Evolutionary conservation across 2,113 vertebrate genomes (phyloP).

Genomic region (Tringa solitaria): DNA sequence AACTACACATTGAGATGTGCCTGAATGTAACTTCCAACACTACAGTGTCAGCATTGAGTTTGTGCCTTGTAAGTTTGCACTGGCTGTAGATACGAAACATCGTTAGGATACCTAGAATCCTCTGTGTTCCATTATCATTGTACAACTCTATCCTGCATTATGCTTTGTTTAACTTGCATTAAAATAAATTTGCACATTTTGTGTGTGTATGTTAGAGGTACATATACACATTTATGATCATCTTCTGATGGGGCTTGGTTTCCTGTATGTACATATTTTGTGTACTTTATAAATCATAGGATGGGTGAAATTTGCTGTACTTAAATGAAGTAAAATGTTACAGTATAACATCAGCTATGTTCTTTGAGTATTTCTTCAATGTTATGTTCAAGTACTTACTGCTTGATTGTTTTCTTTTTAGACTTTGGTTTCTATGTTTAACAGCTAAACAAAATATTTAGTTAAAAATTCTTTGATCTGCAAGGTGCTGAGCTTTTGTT

Average conservation of each 20-base stretch:
- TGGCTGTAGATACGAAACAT: constrained; percentile 36
- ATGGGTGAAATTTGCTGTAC: constrained; percentile 55
- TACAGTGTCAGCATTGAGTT: constrained; percentile 54
- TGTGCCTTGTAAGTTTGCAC: constrained; percentile 79
- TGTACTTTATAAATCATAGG: constrained; percentile 69
- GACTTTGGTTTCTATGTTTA: not conserved
- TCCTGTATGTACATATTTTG: constrained; percentile 67
- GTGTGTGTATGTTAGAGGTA: constrained; percentile 11
- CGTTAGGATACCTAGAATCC: not conserved
- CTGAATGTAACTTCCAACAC: constrained; percentile 52
- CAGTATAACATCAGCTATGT: constrained; percentile 28
- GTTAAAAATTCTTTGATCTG: not conserved
- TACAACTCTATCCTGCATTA: constrained; percentile 27
- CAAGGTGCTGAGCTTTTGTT: constrained; percentile 31
- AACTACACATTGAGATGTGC: constrained; percentile 19
- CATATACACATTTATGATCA: constrained; percentile 26
- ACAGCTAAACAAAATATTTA: not conserved
- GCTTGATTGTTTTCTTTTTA: not conserved
- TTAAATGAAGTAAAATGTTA: constrained; percentile 69
- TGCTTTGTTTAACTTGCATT: constrained; percentile 52
- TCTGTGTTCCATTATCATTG: not conserved
- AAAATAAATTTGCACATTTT: constrained; percentile 71
- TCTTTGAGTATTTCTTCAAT: constrained; percentile 48
- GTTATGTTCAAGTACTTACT: not conserved
- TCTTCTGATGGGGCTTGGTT: constrained; percentile 53